Base-by-base conservation (phyloP, 2,113 vertebrate species). In the Gambusia affinis region DNA sequence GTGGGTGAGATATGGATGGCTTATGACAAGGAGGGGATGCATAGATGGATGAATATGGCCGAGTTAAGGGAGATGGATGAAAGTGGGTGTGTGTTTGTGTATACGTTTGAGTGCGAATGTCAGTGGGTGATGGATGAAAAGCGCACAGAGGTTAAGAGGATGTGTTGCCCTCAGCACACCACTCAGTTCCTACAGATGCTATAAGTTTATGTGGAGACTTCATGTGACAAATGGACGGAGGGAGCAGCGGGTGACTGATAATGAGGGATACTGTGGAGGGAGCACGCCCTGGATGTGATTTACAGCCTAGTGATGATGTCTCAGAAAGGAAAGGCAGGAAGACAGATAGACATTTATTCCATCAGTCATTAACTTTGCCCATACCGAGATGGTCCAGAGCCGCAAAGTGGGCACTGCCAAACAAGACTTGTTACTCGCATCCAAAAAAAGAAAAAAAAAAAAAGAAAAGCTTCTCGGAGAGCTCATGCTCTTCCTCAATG, bases 81-180 rank as follows among this genome's bases (percentile, higher is more conserved):
- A 17, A 27, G 65, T 39, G 80, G 54, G 63, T 37, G 69, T 65
- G 75, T 64, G 77, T 76, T 65, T 75, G 75, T 63, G 73, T 74
- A 76, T 81, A 78, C 29, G 65, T 81, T 37, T 71, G 73, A 79
- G 73, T 70, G 78, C 68, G 75, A 63, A 78, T 75, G 81, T 78
- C 68, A 54, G 75, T 24, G 72, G 69, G 81, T 85, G 87, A 89
- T 87, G 77, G 86, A 87, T 90, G 82, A 80, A 73, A 79, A 57
- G 65, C 37, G 70, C 60, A 70, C 51, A 29, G 15, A 57, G 73
- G 28, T 63, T 65, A 28, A 70, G 63, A 67, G 74, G 37, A 70
- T 79, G 61, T 75, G 69, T 74, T 51, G 64, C 65, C 65, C 73
- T 35, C 67, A 37, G 33, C 85, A 61, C 62, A 68, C 74, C 1